These are phyloP conservation scores for Aleiodes leptofemur DNA, from an alignment of 2,888 invertebrate species.

Conservation along the genomic window DNA sequence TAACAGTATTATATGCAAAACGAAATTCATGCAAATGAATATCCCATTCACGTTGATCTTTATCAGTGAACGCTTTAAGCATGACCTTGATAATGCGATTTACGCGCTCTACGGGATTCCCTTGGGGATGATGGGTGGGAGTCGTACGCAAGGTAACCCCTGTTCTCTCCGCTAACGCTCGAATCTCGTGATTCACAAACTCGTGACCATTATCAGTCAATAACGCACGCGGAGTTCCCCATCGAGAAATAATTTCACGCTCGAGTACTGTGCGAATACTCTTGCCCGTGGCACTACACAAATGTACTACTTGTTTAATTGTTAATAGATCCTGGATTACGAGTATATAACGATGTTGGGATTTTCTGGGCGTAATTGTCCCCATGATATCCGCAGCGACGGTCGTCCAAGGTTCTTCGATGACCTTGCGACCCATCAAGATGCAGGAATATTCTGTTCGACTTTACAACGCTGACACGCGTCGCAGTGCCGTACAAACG, in stretches of 20 bases:
- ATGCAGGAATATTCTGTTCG: slow-evolving; percentile 26
- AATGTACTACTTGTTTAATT: slow-evolving; percentile 48
- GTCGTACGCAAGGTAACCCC: no score
- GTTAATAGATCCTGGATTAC: slow-evolving; percentile 44
- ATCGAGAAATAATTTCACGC: not conserved
- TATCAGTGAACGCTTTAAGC: no score
- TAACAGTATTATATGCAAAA: no score
- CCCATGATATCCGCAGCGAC: not conserved
- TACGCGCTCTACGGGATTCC: no score
- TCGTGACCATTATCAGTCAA: no score
- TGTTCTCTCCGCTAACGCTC: no score
- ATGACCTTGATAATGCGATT: slow-evolving; percentile 13
- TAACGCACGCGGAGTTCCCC: no score
- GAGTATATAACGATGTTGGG: not conserved
- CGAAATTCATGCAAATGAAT: no score
- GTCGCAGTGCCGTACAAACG: slow-evolving; percentile 22
- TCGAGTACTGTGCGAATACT: slow-evolving; percentile 38
- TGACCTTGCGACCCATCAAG: slow-evolving; percentile 35
- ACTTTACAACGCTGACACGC: slow-evolving; percentile 38
- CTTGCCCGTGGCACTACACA: slow-evolving; percentile 50
- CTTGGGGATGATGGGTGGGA: no score
- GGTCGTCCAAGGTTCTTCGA: slow-evolving; percentile 39
- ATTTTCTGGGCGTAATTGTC: no score
- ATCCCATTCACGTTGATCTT: no score
- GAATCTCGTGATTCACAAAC: no score